A percentile compares a stretch with the other conserved stretches of the same genome.
phyloP scores from a whole-genome alignment of 2,113 vertebrate genomes.

The Aegypius monachus region DNA sequence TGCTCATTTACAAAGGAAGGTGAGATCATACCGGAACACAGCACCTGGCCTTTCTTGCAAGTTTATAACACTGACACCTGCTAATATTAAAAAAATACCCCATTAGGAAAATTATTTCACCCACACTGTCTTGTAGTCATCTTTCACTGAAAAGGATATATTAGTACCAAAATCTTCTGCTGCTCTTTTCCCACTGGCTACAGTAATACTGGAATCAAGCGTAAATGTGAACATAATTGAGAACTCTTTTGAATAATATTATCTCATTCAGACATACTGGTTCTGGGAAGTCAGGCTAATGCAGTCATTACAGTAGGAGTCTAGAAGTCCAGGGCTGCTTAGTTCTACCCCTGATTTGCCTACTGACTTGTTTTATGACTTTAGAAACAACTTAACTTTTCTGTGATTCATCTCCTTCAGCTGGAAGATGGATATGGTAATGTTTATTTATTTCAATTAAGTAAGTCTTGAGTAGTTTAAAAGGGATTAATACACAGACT shows the following conservation, averaged over 20 bases:
- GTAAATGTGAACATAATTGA: constrained; percentile 31
- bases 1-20: neutral
- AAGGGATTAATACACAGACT: constrained; percentile 4
- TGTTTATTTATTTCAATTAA: constrained; percentile 48
- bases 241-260: constrained; percentile 43
- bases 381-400: constrained; percentile 34
- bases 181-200: constrained; percentile 3
- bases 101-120: neutral
- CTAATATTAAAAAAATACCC: neutral
- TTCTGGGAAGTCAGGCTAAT: constrained; percentile 22
- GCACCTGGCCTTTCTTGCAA: neutral
- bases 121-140: neutral
- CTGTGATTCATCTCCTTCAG: constrained; percentile 20
- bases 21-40: neutral
- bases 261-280: constrained; percentile 19
- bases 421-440: constrained; percentile 3
- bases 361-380: constrained; percentile 26
- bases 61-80: neutral
- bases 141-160: neutral
- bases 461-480: neutral
- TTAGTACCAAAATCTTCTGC: neutral
- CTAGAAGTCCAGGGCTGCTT: constrained; percentile 9
- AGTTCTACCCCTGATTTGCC: constrained; percentile 12
- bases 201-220: neutral
- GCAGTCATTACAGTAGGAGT: neutral